These are phyloP conservation scores for Apocheima hispidaria DNA, from an alignment of 2,888 invertebrate species.

Conservation along the genomic window DNA sequence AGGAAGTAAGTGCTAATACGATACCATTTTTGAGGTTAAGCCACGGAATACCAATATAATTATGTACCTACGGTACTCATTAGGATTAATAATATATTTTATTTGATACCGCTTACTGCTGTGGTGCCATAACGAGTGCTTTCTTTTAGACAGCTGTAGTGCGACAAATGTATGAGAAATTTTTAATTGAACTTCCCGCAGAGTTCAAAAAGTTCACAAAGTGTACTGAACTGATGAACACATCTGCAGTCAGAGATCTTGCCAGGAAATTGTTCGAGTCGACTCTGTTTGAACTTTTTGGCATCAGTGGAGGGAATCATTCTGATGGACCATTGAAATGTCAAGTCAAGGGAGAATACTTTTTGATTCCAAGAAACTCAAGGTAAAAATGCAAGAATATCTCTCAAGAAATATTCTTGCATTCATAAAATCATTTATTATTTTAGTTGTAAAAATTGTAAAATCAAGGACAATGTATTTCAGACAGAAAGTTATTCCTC, in stretches of 20 bases:
- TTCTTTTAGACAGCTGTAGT: constrained; percentile 62
- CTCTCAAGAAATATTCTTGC: too few species aligned
- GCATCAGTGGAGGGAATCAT: constrained; percentile 85
- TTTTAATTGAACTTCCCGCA: constrained; percentile 51
- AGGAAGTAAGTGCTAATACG: constrained; percentile 61
- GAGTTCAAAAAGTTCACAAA: constrained; percentile 46
- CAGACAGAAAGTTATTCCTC: too few species aligned
- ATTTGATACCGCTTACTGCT: too few species aligned
- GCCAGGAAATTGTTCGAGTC: constrained; percentile 64
- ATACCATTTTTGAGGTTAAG: background rate
- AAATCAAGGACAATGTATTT: too few species aligned
- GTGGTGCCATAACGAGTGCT: too few species aligned
- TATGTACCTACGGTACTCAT: too few species aligned
- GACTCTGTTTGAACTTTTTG: constrained; percentile 60
- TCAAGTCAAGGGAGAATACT: constrained; percentile 75
- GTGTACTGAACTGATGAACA: constrained; percentile 61
- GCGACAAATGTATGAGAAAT: constrained; percentile 56
- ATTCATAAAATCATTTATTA: too few species aligned
- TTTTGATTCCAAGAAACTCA: constrained; percentile 89
- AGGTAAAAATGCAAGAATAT: too few species aligned
- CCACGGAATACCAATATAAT: too few species aligned
- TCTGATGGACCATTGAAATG: constrained; percentile 80
- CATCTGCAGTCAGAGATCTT: constrained; percentile 61
- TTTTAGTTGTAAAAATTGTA: too few species aligned
- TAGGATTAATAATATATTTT: too few species aligned